These are phyloP conservation scores for fruit fly (Drosophila melanogaster) DNA, from an alignment of 1,140 invertebrate species.

Conservation along the genomic window DNA sequence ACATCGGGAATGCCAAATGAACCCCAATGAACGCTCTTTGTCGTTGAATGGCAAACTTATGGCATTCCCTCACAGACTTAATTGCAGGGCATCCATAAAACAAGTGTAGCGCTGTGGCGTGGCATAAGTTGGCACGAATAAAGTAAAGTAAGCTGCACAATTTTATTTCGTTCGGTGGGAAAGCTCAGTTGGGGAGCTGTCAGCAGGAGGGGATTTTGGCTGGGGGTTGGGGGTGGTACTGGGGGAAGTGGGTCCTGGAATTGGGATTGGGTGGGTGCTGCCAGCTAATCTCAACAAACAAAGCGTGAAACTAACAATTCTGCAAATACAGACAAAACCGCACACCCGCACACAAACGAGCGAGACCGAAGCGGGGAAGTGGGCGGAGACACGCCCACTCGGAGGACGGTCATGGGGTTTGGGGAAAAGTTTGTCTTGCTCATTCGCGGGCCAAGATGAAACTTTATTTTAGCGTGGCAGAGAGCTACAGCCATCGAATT, in stretches of 20 bases:
- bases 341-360: constrained; percentile 39
- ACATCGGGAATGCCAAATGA: not conserved
- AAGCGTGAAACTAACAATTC: constrained; percentile 83
- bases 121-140: constrained; percentile 72
- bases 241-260: not conserved
- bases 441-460: constrained; percentile 58
- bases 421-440: constrained; percentile 52
- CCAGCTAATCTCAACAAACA: constrained; percentile 82
- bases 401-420: not conserved
- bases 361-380: constrained; percentile 4
- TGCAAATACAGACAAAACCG: constrained; percentile 79
- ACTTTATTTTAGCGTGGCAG: constrained; percentile 69
- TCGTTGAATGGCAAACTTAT: constrained; percentile 1
- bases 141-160: constrained; percentile 71
- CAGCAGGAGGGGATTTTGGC: constrained; percentile 6
- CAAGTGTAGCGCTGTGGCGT: constrained; percentile 51
- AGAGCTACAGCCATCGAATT: constrained; percentile 75
- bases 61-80: not conserved
- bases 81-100: constrained; percentile 33
- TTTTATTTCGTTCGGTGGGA: constrained; percentile 66
- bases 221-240: not conserved
- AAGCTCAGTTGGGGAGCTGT: constrained; percentile 35
- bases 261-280: constrained; percentile 30
- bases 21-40: not conserved
- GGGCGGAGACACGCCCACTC: constrained; percentile 2